phyloP scores from a whole-genome alignment of 2,113 vertebrate species.

The Rhinoptilus africanus region DNA sequence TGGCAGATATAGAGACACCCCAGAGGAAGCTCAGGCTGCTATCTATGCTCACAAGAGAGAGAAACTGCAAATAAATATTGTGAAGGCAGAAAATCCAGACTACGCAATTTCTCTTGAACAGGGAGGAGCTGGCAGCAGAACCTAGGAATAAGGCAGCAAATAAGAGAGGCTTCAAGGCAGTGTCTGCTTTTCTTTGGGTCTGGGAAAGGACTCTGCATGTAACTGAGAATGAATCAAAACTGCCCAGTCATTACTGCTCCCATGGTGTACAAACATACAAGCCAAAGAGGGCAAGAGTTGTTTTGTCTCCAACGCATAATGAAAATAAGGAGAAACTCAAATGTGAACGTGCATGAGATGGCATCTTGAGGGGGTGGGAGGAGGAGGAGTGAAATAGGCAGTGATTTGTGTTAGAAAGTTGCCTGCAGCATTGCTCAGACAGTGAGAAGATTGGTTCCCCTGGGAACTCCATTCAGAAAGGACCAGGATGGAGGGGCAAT shows the following conservation, averaged over 20 bases:
- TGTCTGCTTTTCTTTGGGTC: neutral
- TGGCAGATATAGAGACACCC: neutral
- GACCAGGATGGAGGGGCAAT: neutral
- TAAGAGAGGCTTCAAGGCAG: neutral
- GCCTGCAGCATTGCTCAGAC: neutral
- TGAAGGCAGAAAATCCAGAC: neutral
- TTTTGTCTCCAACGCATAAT: neutral
- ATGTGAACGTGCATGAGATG: fast-evolving
- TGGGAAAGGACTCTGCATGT: neutral
- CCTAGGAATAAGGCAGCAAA: neutral
- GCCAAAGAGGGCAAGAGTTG: neutral
- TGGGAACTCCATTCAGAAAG: neutral
- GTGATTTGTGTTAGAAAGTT: neutral
- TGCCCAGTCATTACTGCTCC: neutral
- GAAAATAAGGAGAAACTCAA: neutral
- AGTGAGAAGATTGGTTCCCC: neutral
- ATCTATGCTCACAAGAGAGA: neutral
- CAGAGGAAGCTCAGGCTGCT: neutral
- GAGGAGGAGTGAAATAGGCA: neutral
- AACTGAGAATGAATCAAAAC: neutral
- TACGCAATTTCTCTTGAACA: neutral
- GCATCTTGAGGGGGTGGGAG: neutral
- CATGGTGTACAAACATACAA: neutral
- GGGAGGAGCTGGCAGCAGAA: neutral
- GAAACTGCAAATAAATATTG: neutral